Base-by-base conservation (phyloP, 2,888 invertebrate genomes). In the Helleia helle region DNA sequence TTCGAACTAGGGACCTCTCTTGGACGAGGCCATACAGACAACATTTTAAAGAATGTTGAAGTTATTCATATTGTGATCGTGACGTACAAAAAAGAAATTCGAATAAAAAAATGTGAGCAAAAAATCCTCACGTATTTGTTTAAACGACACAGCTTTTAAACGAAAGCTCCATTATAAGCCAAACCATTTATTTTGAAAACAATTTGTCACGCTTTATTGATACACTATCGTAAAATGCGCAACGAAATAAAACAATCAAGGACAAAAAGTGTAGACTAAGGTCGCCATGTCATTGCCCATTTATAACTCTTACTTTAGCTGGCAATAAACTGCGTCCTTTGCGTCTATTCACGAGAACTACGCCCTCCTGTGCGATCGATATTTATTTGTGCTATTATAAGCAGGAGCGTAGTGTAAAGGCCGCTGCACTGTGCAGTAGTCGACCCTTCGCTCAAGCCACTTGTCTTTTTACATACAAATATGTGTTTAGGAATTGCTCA, bases 301-400 rank as follows among this genome's bases (percentile, higher is more conserved):
- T 34, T 34, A 34, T 8, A 12, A 17, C 24, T 38, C 15, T 30
- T 25, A 25, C 30, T 40, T 31, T 40, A 12, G 22, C 12, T 40
- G 31, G 18, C 26, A 34, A 40, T 40, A 26, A 40, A 40, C 38
- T 17, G 12, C 40, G 40, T 26, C 40, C 40, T 40, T 38, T 36
- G 36, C 38, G 41, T 41, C 41, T 40, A 46, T 42, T 52, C 47
- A 47, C 38, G 44, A 48, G 55, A 47, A 51, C 55, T 55, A 55
- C 50, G 59, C 54, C 56, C 58, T 56, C 52, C 36, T 46, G 43
- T 46, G 49, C 55, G 54, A 59, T 60, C 58, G 53, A 58, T 59
- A 55, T 55, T n/a, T 51, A 36, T 40, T 40, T 52, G 52, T 55
- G 52, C 47, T 55, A 55, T 56, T 49, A 51, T 49, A 53, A 54